Base-by-base conservation (phyloP, 2,888 invertebrate species). In the Stomorhina lunata region DNA sequence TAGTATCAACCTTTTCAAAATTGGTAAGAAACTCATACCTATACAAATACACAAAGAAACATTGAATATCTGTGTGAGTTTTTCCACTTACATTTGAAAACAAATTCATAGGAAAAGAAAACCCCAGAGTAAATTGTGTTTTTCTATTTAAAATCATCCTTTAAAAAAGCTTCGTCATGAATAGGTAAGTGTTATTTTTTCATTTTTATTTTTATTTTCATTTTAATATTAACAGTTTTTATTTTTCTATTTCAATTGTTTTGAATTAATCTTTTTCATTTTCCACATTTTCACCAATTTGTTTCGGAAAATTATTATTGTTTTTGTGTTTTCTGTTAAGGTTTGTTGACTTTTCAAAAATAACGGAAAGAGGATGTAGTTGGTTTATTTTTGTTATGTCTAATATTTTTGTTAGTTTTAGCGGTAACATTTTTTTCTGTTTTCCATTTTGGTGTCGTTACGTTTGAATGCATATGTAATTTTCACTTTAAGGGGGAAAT, bases 261-360 rank as follows among this genome's bases (percentile, higher is more conserved):
- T 80, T 53, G 10, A 61, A 73, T 50, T 50, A 32, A 77, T 32
- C 12, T 53, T 61, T 50, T 68, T 48, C 61, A 50, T 73, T 80
- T 80, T 45, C 53, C 37, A 81, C 72, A 81, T 77, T 81, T 81
- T 73, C 73, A 80, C 63, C 63, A 69, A 68, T 77, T 81, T 68
- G 61, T 72, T 81, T 48, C n/a, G 72, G 61, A 68, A 78, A 77
- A 69, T 40, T n/a, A 59, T 75, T 66, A 48, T 40, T 45, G n/a
- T 59, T 63, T 43, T 53, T 50, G 6, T 29, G 29, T 63, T 71
- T 22, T 34, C 29, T 61, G 25, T 61, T 37, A 81, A 68, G 55
- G 81, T 81, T 81, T 77, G 63, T 78, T 81, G 81, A 81, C 81
- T 81, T 77, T 45, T 53, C 20, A 53, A 15, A 40, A 77, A 43